Percentiles rank a stretch among this genome's conserved stretches.
Conservation (phyloP, 2,888 invertebrate genomes). For the Isoperla grammatica region DNA sequence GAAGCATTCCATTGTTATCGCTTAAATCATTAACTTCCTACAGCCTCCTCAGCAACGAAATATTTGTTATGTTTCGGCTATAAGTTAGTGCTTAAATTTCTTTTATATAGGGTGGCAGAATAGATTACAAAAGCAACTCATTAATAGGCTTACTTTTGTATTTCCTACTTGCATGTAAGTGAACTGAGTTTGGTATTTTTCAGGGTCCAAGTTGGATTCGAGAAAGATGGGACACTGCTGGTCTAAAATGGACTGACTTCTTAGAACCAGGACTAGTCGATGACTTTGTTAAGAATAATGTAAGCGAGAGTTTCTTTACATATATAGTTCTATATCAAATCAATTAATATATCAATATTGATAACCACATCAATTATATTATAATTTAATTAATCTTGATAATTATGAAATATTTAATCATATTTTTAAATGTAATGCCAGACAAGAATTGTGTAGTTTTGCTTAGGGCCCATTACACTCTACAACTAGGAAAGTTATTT, state of each 20-base stretch:
- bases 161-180: too few relatives aligned
- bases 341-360: too few relatives aligned
- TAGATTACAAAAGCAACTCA: neutral
- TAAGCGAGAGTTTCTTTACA: slow-evolving; percentile 36
- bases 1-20: too few relatives aligned
- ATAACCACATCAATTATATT: too few relatives aligned
- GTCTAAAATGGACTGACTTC: slow-evolving; percentile 50
- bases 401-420: slow-evolving; percentile 10
- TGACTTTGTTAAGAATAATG: slow-evolving; percentile 48
- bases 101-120: neutral
- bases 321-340: too few relatives aligned
- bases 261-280: slow-evolving; percentile 46
- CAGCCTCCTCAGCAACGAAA: too few relatives aligned
- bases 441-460: slow-evolving; percentile 24
- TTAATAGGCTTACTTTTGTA: neutral
- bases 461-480: too few relatives aligned
- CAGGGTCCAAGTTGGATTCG: slow-evolving; percentile 49
- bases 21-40: too few relatives aligned
- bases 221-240: slow-evolving; percentile 51
- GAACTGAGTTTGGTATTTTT: neutral
- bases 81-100: neutral
- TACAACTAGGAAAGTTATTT: too few relatives aligned
- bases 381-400: neutral
- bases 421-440: slow-evolving; percentile 18
- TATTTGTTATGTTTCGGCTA: too few relatives aligned